phyloP scores from a whole-genome alignment of 35 echinoderm and acorn worm species.

The Apostichopus japonicus region DNA sequence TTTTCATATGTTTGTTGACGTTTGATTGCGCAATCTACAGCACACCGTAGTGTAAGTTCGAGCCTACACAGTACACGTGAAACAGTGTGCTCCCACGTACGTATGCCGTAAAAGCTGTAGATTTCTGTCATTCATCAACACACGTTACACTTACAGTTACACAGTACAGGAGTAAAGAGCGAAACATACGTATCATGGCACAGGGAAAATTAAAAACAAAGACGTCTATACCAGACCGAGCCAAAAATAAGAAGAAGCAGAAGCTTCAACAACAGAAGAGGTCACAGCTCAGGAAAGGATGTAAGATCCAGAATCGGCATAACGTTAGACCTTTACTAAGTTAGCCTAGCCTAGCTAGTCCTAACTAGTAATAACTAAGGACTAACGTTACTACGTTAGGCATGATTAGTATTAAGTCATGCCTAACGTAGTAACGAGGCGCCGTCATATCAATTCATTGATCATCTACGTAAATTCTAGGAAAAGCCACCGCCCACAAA shows the following conservation, averaged over 20 bases:
- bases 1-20: background rate
- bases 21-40: constrained; percentile 14
- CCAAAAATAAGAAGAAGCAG: constrained; percentile 22
- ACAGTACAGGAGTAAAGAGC: no score
- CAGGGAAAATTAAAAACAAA: constrained; percentile 75
- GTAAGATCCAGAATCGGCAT: background rate
- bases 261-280: constrained; percentile 12
- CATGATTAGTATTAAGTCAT: no score
- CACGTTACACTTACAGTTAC: background rate
- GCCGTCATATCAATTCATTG: no score
- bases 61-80: background rate
- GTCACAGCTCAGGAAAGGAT: constrained; percentile 21
- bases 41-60: background rate
- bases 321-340: background rate
- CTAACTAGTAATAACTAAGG: no score
- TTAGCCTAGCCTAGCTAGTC: no score
- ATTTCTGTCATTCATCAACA: background rate
- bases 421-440: no score
- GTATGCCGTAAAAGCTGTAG: background rate
- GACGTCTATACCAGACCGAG: constrained; percentile 47
- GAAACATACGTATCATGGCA: background rate
- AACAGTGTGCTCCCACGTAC: background rate
- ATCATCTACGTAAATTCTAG: no score
- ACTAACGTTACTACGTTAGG: no score
- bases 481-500: no score